phyloP scores from a whole-genome alignment of 1,140 invertebrate species.

The Melanaphis sacchari region DNA sequence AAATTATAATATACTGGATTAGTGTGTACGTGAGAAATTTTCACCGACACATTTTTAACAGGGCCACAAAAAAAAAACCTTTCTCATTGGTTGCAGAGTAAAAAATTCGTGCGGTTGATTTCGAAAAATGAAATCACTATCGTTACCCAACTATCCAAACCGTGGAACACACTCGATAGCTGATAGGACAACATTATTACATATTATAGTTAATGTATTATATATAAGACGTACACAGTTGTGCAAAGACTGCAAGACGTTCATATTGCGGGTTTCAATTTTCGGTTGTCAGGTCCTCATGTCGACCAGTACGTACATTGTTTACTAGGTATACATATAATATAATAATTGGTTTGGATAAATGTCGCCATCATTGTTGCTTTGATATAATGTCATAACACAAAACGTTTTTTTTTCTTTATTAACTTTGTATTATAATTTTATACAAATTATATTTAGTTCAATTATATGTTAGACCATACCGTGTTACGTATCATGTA shows the following conservation, averaged over 20 bases:
- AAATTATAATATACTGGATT: neutral
- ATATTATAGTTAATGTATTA: neutral
- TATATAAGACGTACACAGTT: neutral
- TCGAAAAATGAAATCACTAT: constrained; percentile 11
- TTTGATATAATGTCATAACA: neutral
- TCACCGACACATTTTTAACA: neutral
- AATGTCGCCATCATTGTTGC: neutral
- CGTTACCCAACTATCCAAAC: neutral
- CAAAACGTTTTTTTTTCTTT: neutral
- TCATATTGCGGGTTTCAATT: neutral
- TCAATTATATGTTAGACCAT: neutral
- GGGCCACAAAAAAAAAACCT: neutral
- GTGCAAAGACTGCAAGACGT: neutral
- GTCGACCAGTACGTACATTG: neutral
- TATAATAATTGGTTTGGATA: neutral
- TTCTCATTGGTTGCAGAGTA: neutral
- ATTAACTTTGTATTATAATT: neutral
- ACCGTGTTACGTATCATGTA: neutral
- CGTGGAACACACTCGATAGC: neutral
- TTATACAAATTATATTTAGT: no score
- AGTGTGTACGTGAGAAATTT: neutral
- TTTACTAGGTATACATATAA: neutral
- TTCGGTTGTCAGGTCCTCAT: neutral
- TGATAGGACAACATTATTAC: neutral
- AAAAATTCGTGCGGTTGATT: neutral